Evolutionary conservation across 1,140 invertebrate genomes (phyloP).

Genomic region (Diorhabda carinulata): DNA sequence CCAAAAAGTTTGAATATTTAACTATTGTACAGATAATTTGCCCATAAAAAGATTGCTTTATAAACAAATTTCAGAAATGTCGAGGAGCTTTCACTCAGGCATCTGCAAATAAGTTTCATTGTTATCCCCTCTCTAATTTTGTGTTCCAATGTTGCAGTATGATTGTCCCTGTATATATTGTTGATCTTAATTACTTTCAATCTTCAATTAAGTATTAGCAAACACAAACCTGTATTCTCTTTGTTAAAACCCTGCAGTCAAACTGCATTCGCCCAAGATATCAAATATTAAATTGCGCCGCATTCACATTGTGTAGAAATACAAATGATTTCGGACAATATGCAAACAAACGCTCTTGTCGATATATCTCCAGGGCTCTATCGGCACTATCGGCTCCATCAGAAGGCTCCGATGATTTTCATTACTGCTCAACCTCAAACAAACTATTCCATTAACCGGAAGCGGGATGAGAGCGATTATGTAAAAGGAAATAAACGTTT

Average conservation of each 20-base stretch:
- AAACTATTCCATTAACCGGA: neutral
- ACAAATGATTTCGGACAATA: neutral
- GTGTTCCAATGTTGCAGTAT: too few relatives aligned
- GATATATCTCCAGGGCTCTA: neutral
- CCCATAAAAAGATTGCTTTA: too few relatives aligned
- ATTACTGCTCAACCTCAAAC: conserved; percentile 1
- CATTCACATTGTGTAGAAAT: neutral
- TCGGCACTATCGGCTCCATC: neutral
- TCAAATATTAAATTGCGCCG: conserved; percentile 2
- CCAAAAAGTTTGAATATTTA: too few relatives aligned
- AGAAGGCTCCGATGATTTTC: neutral
- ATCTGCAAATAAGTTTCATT: too few relatives aligned
- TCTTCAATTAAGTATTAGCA: too few relatives aligned
- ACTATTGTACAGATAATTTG: too few relatives aligned
- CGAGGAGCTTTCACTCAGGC: too few relatives aligned
- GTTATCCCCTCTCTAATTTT: too few relatives aligned
- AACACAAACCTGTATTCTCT: too few relatives aligned
- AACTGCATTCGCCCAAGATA: neutral
- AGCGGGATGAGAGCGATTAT: neutral
- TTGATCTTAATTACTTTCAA: too few relatives aligned
- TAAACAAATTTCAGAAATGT: too few relatives aligned
- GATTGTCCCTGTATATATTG: too few relatives aligned
- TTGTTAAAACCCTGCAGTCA: neutral
- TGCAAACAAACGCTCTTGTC: neutral
- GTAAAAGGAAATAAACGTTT: neutral